phyloP scores from a whole-genome alignment of 2,888 invertebrate species.

The Lypha dubia region DNA sequence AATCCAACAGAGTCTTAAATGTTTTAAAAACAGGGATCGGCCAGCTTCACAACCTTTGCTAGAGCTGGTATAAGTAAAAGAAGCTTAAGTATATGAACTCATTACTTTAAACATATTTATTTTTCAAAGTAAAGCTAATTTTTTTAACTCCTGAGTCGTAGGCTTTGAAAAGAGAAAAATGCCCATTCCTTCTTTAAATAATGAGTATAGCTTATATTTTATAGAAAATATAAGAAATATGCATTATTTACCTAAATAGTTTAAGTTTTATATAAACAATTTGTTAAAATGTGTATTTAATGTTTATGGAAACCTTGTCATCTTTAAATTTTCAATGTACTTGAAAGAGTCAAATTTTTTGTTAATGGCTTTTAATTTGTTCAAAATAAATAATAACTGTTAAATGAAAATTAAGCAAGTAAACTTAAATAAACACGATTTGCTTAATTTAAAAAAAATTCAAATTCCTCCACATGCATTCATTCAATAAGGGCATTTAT shows the following conservation, averaged over 20 bases:
- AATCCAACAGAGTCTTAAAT: not conserved
- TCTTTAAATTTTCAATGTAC: not conserved
- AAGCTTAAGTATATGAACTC: too few relatives aligned
- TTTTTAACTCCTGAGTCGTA: too few relatives aligned
- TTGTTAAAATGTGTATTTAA: not conserved
- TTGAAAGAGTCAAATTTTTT: not conserved
- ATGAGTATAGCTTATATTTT: too few relatives aligned
- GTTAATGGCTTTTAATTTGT: not conserved
- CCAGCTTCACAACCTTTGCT: not conserved
- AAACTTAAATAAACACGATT: not conserved
- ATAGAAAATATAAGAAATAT: too few relatives aligned
- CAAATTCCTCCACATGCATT: too few relatives aligned
- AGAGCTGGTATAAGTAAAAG: not conserved
- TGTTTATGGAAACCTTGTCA: not conserved
- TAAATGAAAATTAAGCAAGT: not conserved
- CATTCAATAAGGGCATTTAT: too few relatives aligned
- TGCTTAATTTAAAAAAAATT: too few relatives aligned
- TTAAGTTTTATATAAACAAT: not conserved
- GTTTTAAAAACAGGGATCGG: not conserved
- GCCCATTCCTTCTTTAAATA: too few relatives aligned
- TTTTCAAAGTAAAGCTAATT: too few relatives aligned
- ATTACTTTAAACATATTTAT: too few relatives aligned
- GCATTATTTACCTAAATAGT: not conserved
- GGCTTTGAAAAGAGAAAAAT: too few relatives aligned
- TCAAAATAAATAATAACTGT: not conserved